phyloP scores from a whole-genome alignment of 2,113 vertebrate genomes.

The Perccottus glenii region DNA sequence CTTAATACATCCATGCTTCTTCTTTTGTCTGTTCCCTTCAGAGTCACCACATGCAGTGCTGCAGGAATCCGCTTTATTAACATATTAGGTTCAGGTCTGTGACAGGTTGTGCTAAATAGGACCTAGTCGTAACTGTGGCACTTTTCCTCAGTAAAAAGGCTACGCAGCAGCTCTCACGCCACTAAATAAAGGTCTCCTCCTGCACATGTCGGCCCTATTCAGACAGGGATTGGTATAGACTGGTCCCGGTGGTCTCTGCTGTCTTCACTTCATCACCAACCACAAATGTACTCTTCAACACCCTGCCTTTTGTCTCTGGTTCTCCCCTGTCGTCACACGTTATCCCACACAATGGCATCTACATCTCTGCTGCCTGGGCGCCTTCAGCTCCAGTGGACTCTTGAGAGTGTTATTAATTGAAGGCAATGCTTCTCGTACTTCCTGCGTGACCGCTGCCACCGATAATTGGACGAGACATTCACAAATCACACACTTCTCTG shows the following conservation, averaged over 20 bases:
- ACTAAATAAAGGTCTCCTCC: slow-evolving; percentile 48
- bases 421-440: slow-evolving; percentile 28
- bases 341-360: slow-evolving; percentile 38
- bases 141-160: slow-evolving; percentile 19
- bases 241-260: slow-evolving; percentile 14
- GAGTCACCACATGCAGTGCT: no score
- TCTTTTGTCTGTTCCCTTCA: no score
- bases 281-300: slow-evolving; percentile 5
- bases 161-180: slow-evolving; percentile 33
- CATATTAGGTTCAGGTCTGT: not conserved
- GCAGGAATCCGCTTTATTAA: not conserved
- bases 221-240: slow-evolving; percentile 13
- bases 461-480: slow-evolving; percentile 62
- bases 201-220: slow-evolving; percentile 11
- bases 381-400: slow-evolving; percentile 15
- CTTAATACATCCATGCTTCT: no score
- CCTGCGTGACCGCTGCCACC: slow-evolving; percentile 25
- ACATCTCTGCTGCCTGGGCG: slow-evolving; percentile 33
- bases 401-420: slow-evolving; percentile 53
- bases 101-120: slow-evolving; percentile 1
- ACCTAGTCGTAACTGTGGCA: not conserved
- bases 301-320: slow-evolving; percentile 23
- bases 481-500: slow-evolving; percentile 42
- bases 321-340: slow-evolving; percentile 35
- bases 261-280: slow-evolving; percentile 28